Evolutionary conservation across 2,797 vertebrate genomes (phyloP).

Genomic region (Thalassophryne amazonica): DNA sequence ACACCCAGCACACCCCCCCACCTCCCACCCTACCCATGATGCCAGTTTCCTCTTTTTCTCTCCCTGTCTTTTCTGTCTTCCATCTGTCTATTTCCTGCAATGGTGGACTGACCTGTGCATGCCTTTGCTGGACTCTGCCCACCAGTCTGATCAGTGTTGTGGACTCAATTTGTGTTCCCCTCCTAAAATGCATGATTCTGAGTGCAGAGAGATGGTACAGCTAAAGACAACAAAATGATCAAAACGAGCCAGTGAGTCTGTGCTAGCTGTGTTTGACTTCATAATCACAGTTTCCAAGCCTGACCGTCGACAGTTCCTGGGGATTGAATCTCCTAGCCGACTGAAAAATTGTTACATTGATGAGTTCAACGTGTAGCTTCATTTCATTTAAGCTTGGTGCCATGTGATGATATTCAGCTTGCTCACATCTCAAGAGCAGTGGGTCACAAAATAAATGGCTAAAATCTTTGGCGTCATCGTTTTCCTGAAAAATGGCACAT

Average conservation of each 20-base stretch:
- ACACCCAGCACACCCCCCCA: slow-evolving; percentile 68
- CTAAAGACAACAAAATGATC: slow-evolving; percentile 56
- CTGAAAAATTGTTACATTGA: too few species aligned
- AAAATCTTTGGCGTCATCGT: too few species aligned
- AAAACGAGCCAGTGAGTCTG: slow-evolving; percentile 18
- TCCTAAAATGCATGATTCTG: slow-evolving; percentile 58
- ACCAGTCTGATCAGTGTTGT: slow-evolving; percentile 31
- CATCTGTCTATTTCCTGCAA: slow-evolving; percentile 48
- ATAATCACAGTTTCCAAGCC: slow-evolving; percentile 42
- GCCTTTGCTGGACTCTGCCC: slow-evolving; percentile 71
- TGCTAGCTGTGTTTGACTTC: not conserved
- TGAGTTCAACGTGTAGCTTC: too few species aligned
- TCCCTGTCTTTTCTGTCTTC: slow-evolving; percentile 34
- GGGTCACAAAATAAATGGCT: too few species aligned
- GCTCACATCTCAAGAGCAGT: too few species aligned
- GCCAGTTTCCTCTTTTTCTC: slow-evolving; percentile 22
- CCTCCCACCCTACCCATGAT: slow-evolving; percentile 7
- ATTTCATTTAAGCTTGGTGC: too few species aligned
- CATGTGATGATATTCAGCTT: too few species aligned
- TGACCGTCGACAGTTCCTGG: not conserved
- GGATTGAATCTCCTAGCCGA: too few species aligned
- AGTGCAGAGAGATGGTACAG: slow-evolving; percentile 74
- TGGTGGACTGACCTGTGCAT: slow-evolving; percentile 78
- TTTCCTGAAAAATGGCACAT: too few species aligned
- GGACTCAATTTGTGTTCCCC: slow-evolving; percentile 23